Base-by-base conservation (phyloP, 2,888 invertebrate genomes). In the Apoda limacodes region DNA sequence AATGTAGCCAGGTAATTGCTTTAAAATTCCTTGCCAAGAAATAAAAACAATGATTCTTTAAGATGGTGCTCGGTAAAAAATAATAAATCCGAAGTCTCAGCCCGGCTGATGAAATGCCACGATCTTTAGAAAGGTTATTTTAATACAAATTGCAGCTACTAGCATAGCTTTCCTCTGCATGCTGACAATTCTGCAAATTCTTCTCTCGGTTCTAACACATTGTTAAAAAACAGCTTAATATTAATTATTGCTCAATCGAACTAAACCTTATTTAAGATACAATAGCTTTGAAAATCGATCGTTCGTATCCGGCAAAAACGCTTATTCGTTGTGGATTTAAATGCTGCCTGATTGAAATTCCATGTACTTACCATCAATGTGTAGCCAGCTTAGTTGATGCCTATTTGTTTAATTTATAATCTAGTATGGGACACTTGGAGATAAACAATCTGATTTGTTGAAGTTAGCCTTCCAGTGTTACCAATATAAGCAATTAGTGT, bases 341-440 rank as follows among this genome's bases (percentile, higher is more conserved):
- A n/a, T n/a, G n/a, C n/a, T n/a, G n/a, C n/a, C 67, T 78, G 78
- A 80, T 80, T 80, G 78, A 80, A 76, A 78, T 78, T 80, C 78
- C 76, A 55, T 80, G 78, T 76, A 68, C n/a, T n/a, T n/a, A n/a
- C 64, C 60, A 63, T 64, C 72, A 67, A 64, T 71, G 70, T 74
- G 64, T 65, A 68, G 62, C 58, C 67, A 62, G 58, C 51, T 55
- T 54, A 61, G 55, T 60, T 58, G 59, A 56, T 64, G 60, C 60
- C 62, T 67, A 70, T 69, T 68, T 66, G 65, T 59, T 61, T 51
- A 50, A 60, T 61, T 66, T 67, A 66, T 64, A 64, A 64, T 67
- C 61, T 64, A 60, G 60, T 58, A 59, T 56, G 63, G 58, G 65
- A 60, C 64, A 61, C 46, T 40, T 39, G 39, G 45, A 52, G 55